Base-by-base conservation (phyloP, 2,797 vertebrate genomes). In the Phoebastria nigripes region DNA sequence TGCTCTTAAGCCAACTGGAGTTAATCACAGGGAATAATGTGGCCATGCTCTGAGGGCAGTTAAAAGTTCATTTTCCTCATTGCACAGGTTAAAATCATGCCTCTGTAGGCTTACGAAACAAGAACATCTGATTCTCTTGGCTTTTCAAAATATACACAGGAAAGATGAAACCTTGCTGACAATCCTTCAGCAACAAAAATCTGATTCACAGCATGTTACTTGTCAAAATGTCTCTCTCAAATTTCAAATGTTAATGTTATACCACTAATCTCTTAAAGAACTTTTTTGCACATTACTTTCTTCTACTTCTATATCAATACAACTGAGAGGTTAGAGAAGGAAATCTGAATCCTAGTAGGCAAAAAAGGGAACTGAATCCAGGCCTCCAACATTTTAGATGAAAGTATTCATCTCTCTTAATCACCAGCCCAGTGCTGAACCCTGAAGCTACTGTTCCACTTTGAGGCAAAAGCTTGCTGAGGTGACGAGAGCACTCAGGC, bases 181-280 rank as follows among this genome's bases (percentile, higher is more conserved):
- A 96, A 90, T 94, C 70, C 82, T 94, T 84, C 85, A 59, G 87
- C 77, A 96, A 96, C 61, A 94, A 91, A 94, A 96, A 94, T 90
- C 77, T 93, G 94, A 96, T 93, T 96, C 95, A 95, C 96, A 93
- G 90, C 94, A 91, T 94, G 95, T 62, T 96, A 89, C 87, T 96
- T 94, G 85, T 96, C 77, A 95, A 96, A 96, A 96, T 91, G 81
- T 49, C 94, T 96, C 84, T 94, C 84, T 95, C 76, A 55, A 82
- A 94, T 95, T 96, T 87, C 84, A 94, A 95, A 94, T 95, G 94
- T 84, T 95, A 91, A 91, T 91, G 85, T 93, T 89, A 91, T 86
- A 95, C 41, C 69, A 87, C 72, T 89, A 69, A 91, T 79, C 35
- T 90, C 62, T 62, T 84, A 46, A 33, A 77, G 33, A 94, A 93